Base-by-base conservation (phyloP, 2,888 invertebrate genomes). In the Smittia aterrima region DNA sequence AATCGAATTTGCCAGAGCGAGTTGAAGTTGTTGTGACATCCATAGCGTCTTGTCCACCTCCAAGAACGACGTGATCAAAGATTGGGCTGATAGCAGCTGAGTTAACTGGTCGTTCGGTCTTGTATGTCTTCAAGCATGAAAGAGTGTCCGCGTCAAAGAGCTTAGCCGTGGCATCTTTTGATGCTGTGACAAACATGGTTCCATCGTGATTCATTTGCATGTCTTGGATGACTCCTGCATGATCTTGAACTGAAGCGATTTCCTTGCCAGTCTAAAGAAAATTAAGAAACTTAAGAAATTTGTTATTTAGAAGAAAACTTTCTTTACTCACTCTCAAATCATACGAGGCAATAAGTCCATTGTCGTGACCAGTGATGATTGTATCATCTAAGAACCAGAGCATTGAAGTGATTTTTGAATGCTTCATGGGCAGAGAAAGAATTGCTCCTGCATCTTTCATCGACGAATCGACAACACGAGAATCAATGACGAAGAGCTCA, bases 31-130 rank as follows among this genome's bases (percentile, higher is more conserved):
- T 96, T 62, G 97, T 97, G 75, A 98, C 98, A 80, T 96, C 96
- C 95, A 98, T 98, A 75, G 99, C 99, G 83, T 99, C 99, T 85
- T 99, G 99, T 79, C 99, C 99, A 83, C 99, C 99, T 75, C 99
- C 99, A 62, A 99, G 86, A 1, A 97, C 93, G 4, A 98, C 98
- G 85, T 99, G 98, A 83, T 98, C 97, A 74, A 90, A 85, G 77
- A 94, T 92, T 0, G 99, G 98, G 77, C 98, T 97, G 76, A 99
- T 92, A 1, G 98, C 92, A 0, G 98, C 99, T 0, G 98, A 98
- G 83, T 99, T 99, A 0, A 99, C 95, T 0, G 98, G 98, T 77
- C 98, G 87, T 80, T 98, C 98, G 0, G 98, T 98, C 85, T 96
- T 96, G 85, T 96, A 99, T 4, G 93, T 93, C 82, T 99, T 99